phyloP scores from a whole-genome alignment of 2,797 vertebrate species.

The Heterohyrax brucei region DNA sequence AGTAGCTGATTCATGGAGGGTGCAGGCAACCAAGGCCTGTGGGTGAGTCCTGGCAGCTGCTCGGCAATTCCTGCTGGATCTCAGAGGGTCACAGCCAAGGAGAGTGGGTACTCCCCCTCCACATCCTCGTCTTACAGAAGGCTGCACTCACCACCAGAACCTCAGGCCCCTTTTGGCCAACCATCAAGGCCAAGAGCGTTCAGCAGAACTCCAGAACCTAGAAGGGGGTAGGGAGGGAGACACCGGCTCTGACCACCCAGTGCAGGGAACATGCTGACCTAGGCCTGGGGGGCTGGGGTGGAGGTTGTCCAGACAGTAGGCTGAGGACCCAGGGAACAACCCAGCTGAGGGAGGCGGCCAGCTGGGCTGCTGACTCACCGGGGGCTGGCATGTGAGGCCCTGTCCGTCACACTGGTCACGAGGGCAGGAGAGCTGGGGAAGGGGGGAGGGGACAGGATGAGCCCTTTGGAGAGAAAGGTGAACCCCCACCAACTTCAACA shows the following conservation, averaged over 20 bases:
- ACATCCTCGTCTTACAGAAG: not conserved
- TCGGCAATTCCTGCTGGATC: slow-evolving; percentile 54
- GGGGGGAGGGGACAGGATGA: not conserved
- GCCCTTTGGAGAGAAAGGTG: not conserved
- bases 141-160: not conserved
- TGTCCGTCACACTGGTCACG: not conserved
- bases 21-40: slow-evolving; percentile 80
- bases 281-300: not conserved
- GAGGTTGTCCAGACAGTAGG: not conserved
- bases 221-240: not conserved
- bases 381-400: not conserved
- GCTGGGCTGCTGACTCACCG: slow-evolving; percentile 71
- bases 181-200: not conserved
- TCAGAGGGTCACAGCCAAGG: slow-evolving; percentile 64
- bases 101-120: not conserved
- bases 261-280: not conserved
- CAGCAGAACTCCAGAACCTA: not conserved
- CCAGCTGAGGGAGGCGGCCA: not conserved
- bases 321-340: not conserved
- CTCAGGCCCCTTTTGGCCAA: not conserved
- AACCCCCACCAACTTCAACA: not conserved
- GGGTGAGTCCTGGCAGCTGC: slow-evolving; percentile 82
- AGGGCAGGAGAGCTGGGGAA: not conserved
- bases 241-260: not conserved
- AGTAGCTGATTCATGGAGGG: slow-evolving; percentile 86